phyloP scores from a whole-genome alignment of 35 echinoderm and acorn worm genomes.

The Ophiothrix spiculata region DNA sequence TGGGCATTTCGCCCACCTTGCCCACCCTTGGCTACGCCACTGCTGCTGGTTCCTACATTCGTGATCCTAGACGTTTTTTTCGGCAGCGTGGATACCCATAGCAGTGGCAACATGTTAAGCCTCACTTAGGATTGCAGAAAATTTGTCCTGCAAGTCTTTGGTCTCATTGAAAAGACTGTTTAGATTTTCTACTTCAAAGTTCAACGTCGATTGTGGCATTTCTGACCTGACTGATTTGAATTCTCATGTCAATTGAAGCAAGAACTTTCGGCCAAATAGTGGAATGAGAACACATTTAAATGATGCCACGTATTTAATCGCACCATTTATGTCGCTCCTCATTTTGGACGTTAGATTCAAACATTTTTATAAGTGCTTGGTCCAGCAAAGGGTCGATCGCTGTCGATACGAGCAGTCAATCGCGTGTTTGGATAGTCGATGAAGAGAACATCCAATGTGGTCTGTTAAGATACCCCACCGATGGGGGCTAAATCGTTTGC shows the following conservation, averaged over 20 bases:
- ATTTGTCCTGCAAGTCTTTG: background rate
- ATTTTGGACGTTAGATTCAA: background rate
- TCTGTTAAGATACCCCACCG: background rate
- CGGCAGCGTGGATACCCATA: background rate
- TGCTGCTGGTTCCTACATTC: background rate
- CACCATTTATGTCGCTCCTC: background rate
- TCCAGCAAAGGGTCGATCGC: background rate
- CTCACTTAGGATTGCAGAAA: background rate
- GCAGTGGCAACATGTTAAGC: background rate
- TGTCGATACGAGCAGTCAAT: background rate
- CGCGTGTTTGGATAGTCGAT: background rate
- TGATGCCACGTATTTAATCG: background rate
- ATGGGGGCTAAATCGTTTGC: background rate
- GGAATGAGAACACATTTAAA: background rate
- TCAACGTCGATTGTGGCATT: background rate
- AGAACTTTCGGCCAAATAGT: background rate
- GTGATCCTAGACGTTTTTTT: background rate
- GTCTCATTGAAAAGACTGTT: background rate
- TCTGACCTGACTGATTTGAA: background rate
- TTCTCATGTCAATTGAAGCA: background rate
- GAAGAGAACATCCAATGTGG: slow-evolving; percentile 5
- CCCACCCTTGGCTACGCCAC: too few species aligned
- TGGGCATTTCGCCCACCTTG: too few species aligned
- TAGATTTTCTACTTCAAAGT: background rate
- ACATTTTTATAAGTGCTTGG: background rate